Percentiles rank a stretch among this genome's conserved stretches.
Conservation (phyloP, 2,797 vertebrate species). For the Sebastes oblongus region DNA sequence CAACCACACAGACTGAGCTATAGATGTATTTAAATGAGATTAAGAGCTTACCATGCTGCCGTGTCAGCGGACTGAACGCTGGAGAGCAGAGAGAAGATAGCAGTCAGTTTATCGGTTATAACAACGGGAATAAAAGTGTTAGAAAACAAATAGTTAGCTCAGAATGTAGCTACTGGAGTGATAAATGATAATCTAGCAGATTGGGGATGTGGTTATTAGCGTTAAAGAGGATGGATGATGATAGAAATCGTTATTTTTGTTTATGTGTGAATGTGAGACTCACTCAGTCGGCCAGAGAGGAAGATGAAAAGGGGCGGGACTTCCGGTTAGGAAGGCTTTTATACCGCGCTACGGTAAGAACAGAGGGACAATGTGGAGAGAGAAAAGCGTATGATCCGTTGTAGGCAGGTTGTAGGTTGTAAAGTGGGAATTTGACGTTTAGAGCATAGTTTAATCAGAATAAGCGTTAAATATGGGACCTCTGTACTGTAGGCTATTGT, state of each 20-base stretch:
- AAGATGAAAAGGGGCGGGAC: constrained; percentile 72
- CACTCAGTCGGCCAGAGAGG: constrained; percentile 46
- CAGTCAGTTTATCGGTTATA: constrained; percentile 28
- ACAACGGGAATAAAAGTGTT: not conserved
- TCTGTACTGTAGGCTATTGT: not conserved
- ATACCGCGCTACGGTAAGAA: constrained; percentile 69
- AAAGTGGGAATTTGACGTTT: too few species aligned
- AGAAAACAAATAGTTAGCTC: not conserved
- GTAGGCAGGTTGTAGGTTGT: too few species aligned
- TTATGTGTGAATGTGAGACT: constrained; percentile 38
- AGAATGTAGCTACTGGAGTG: rapidly evolving
- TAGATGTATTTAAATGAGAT: rapidly evolving
- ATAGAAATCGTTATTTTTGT: constrained; percentile 48
- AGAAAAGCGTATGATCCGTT: not conserved
- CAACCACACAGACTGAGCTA: rapidly evolving
- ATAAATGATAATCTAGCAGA: rapidly evolving
- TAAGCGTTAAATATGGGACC: not conserved
- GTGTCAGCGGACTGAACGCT: constrained; percentile 69
- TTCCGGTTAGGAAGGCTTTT: constrained; percentile 77
- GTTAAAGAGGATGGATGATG: constrained; percentile 65
- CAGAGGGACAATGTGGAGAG: not conserved
- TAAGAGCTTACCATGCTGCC: constrained; percentile 76
- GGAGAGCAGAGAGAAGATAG: constrained; percentile 33
- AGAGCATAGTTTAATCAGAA: rapidly evolving
- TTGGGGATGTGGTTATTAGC: rapidly evolving